A percentile compares a stretch with the other conserved stretches of the same genome.
Conservation (phyloP, 2,888 invertebrate species). For the Morpho deidamia region DNA sequence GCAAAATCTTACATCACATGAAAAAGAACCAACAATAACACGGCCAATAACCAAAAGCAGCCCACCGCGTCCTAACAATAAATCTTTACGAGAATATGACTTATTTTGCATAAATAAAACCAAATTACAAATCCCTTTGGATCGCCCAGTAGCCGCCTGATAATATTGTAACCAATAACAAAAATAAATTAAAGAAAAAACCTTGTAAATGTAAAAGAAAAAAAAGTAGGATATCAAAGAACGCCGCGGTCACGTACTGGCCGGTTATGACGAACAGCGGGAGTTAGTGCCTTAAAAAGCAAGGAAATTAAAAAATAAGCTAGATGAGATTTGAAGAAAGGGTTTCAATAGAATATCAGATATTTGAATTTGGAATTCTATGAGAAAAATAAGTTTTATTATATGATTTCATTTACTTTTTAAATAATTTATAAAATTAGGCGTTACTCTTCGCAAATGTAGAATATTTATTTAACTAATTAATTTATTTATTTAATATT, state of each 20-base stretch:
- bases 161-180: conserved; percentile 73
- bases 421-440: too few species aligned
- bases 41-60: conserved; percentile 24
- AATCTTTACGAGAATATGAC: conserved; percentile 57
- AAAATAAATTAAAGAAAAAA: conserved; percentile 63
- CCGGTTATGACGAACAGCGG: conserved; percentile 71
- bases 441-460: too few species aligned
- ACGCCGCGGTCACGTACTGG: conserved; percentile 71
- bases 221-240: conserved; percentile 65
- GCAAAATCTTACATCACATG: background rate
- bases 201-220: conserved; percentile 52
- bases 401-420: background rate
- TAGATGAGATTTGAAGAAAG: conserved; percentile 34
- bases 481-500: too few species aligned
- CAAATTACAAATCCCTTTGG: conserved; percentile 70
- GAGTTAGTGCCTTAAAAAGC: conserved; percentile 37
- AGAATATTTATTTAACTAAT: too few species aligned
- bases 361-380: background rate
- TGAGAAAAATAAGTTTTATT: background rate
- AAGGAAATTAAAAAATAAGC: conserved; percentile 62
- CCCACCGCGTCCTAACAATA: conserved; percentile 51
- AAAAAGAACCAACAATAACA: conserved; percentile 13
- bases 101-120: conserved; percentile 77
- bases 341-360: background rate
- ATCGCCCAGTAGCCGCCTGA: conserved; percentile 72